These are phyloP conservation scores for Lithophane leautieri DNA, from an alignment of 2,888 invertebrate genomes.

Conservation along the genomic window DNA sequence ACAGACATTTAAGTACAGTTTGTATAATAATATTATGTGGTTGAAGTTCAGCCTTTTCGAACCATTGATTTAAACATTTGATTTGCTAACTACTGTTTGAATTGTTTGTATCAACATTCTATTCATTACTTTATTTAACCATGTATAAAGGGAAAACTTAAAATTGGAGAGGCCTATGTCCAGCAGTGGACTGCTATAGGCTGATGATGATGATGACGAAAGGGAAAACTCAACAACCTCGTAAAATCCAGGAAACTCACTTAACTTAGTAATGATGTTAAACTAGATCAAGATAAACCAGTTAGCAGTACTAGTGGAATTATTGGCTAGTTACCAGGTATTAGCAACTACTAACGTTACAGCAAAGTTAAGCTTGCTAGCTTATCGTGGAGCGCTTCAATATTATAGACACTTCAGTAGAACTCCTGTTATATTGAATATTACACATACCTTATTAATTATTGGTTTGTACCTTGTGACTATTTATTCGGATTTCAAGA, in stretches of 20 bases:
- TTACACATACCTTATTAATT: no score
- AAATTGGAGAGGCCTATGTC: no score
- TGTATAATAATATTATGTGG: neutral
- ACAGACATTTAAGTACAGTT: no score
- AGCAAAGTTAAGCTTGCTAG: constrained; percentile 5
- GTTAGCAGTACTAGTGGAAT: neutral
- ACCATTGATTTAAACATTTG: no score
- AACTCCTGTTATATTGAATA: neutral
- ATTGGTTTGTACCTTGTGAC: no score
- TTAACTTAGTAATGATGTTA: neutral
- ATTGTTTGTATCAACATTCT: neutral
- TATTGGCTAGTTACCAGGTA: constrained; percentile 14
- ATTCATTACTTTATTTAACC: neutral
- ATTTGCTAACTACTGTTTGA: no score
- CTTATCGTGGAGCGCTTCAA: neutral
- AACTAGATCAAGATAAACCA: neutral
- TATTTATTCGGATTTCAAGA: neutral
- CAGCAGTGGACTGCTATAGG: no score
- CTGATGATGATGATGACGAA: no score
- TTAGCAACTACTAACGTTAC: constrained; percentile 5
- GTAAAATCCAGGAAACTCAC: neutral
- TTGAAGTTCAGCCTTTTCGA: no score
- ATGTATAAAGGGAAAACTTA: neutral
- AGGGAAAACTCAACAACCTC: neutral
- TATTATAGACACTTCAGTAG: neutral